Evolutionary conservation across 2,888 invertebrate species (phyloP).

Genomic region (Amphipyra tragopoginis): DNA sequence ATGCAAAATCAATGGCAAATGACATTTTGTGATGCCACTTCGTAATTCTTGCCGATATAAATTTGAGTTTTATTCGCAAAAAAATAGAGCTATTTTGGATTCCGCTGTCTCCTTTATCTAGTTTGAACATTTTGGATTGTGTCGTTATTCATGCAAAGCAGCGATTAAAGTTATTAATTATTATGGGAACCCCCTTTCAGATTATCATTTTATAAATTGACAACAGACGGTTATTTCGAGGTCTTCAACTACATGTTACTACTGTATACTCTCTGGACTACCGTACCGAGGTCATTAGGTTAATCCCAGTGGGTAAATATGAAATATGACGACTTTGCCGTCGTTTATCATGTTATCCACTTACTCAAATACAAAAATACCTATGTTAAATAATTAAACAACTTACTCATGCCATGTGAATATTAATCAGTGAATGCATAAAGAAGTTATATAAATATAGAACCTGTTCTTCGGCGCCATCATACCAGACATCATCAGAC

Average conservation of each 20-base stretch:
- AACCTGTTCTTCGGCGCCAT: constrained; percentile 53
- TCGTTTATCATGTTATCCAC: constrained; percentile 15
- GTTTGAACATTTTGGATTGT: too few relatives aligned
- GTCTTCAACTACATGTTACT: background rate
- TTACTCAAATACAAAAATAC: constrained; percentile 28
- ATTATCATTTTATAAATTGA: too few relatives aligned
- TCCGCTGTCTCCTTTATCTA: too few relatives aligned
- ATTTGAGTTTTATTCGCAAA: too few relatives aligned
- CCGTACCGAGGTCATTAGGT: constrained; percentile 15
- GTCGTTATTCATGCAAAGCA: too few relatives aligned
- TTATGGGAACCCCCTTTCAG: too few relatives aligned
- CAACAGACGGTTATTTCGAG: too few relatives aligned
- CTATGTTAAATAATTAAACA: constrained; percentile 30
- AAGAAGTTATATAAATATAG: constrained; percentile 41
- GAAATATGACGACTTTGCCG: constrained; percentile 15
- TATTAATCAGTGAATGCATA: constrained; percentile 42
- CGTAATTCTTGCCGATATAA: too few relatives aligned
- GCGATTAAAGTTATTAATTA: too few relatives aligned
- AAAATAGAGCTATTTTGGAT: too few relatives aligned
- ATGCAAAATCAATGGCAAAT: too few relatives aligned
- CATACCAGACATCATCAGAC: constrained; percentile 20
- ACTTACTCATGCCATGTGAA: constrained; percentile 34
- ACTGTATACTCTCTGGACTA: background rate
- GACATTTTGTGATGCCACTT: too few relatives aligned
- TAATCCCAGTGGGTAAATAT: constrained; percentile 31